Base-by-base conservation (phyloP, 2,797 vertebrate genomes). In the Danio jaintianensis region DNA sequence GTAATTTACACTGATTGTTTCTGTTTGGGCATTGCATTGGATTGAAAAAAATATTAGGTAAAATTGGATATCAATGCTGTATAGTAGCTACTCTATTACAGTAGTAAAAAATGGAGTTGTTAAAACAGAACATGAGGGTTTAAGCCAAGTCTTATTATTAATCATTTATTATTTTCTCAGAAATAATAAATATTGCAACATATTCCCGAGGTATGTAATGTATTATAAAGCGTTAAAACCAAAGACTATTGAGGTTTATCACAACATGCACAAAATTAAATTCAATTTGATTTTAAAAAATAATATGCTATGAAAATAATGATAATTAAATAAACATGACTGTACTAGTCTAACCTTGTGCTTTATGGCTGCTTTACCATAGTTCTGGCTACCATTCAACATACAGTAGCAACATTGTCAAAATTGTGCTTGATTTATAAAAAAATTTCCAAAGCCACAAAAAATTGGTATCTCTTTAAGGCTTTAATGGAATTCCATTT, bases 401-500 rank as follows among this genome's bases (percentile, higher is more conserved):
- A n/a, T n/a, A n/a, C n/a, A n/a, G n/a, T n/a, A n/a, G n/a, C n/a
- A n/a, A n/a, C n/a, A n/a, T n/a, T 62, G 75, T 52, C 20, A 16
- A 74, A 80, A 70, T 78, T 53, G 3, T 50, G 58, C 45, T 5
- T 2, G n/a, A 53, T 52, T 55, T 56, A 50, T 53, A n/a, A n/a
- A n/a, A n/a, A n/a, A n/a, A n/a, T n/a, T 66, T 71, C 3, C 50
- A 55, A 40, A 63, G 50, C 6, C 58, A 77, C 11, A 29, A 63
- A 71, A 66, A 56, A 40, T 22, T 71, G 48, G 18, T 20, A 40
- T 68, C 20, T 61, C 16, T 50, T 63, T 29, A 67, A 18, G 20
- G 59, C 70, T 38, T 15, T 75, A 76, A 82, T 75, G 75, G 48
- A 64, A 81, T 81, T 56, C 45, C 10, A 76, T 40, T n/a, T 86